These are phyloP conservation scores for Epinotia bilunana DNA, from an alignment of 2,888 invertebrate genomes.

Conservation along the genomic window DNA sequence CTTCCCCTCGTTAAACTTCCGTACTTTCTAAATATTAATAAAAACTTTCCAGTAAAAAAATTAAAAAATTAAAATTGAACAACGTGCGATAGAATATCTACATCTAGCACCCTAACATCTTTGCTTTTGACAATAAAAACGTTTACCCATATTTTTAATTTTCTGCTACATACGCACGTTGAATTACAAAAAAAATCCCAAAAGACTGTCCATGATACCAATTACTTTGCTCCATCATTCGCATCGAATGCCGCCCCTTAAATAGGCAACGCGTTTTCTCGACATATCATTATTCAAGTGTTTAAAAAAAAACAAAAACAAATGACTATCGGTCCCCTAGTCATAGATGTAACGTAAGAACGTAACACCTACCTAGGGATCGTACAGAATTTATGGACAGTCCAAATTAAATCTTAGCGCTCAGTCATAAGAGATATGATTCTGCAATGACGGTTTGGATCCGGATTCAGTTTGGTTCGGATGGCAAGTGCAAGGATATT, in stretches of 20 bases:
- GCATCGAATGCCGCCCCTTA: neutral
- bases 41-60: too few species aligned
- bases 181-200: neutral
- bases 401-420: neutral
- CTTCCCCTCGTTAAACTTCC: too few species aligned
- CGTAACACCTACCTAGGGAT: neutral
- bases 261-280: slow-evolving; percentile 11
- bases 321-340: neutral
- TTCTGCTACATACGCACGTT: neutral
- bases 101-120: neutral
- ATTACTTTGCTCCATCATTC: slow-evolving; percentile 4
- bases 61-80: too few species aligned
- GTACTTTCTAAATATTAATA: too few species aligned
- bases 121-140: neutral
- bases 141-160: neutral
- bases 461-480: too few species aligned
- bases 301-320: slow-evolving; percentile 8
- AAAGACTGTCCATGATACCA: slow-evolving; percentile 6
- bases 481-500: too few species aligned
- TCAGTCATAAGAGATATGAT: neutral
- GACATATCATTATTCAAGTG: slow-evolving; percentile 28
- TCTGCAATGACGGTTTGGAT: too few species aligned
- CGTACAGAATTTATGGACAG: neutral
- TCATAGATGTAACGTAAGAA: neutral
- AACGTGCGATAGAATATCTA: neutral